phyloP scores from a whole-genome alignment of 1,140 invertebrate species.

The Drosophila pallidifrons region DNA sequence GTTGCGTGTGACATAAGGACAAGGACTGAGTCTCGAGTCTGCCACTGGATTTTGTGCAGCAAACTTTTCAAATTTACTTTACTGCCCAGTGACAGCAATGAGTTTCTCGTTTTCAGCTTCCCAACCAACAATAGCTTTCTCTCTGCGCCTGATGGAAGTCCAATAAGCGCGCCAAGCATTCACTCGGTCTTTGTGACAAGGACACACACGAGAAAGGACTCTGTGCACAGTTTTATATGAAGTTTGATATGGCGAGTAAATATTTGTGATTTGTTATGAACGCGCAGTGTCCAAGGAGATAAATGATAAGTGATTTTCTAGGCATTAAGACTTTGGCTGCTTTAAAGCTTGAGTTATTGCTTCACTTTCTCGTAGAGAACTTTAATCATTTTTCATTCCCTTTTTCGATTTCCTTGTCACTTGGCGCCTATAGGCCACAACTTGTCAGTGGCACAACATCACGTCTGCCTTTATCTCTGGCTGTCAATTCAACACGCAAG shows the following conservation, averaged over 20 bases:
- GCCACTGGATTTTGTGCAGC: conserved; percentile 65
- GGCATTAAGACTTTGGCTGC: neutral
- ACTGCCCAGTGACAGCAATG: conserved; percentile 74
- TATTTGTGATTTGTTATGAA: conserved; percentile 83
- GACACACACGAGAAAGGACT: conserved; percentile 4
- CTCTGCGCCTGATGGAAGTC: conserved; percentile 72
- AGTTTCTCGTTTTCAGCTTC: conserved; percentile 67
- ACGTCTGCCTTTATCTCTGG: conserved; percentile 34
- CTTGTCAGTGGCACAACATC: conserved; percentile 39
- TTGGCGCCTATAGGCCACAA: conserved; percentile 34
- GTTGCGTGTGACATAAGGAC: conserved; percentile 63
- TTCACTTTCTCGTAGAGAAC: neutral
- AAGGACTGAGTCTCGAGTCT: conserved; percentile 3
- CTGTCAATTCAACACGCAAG: conserved; percentile 43
- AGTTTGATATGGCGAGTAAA: conserved; percentile 80
- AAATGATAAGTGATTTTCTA: conserved; percentile 82
- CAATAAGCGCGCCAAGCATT: conserved; percentile 65
- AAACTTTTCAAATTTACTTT: conserved; percentile 80
- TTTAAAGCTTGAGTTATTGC: conserved; percentile 10
- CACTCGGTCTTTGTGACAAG: conserved; percentile 34
- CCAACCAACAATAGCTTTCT: conserved; percentile 33
- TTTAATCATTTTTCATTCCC: neutral
- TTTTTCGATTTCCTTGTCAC: neutral
- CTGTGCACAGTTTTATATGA: conserved; percentile 59
- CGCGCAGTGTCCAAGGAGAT: conserved; percentile 53